Conservation (phyloP, 2,113 vertebrate species). For the Salvator merianae region DNA sequence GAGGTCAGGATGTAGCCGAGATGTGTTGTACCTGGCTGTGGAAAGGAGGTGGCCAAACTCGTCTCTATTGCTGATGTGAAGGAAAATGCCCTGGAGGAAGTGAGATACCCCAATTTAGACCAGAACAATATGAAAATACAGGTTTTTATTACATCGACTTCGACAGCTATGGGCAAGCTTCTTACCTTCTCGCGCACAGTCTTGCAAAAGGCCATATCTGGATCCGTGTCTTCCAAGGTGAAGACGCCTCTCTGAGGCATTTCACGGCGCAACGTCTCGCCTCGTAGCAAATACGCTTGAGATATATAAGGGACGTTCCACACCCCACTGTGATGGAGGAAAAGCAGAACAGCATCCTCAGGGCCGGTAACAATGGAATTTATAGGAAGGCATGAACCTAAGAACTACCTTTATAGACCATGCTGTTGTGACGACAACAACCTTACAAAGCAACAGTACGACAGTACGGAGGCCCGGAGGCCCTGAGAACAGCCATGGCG, state of each 20-base stretch:
- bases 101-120: neutral
- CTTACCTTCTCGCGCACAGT: conserved; percentile 75
- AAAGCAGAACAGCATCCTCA: neutral
- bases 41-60: conserved; percentile 80
- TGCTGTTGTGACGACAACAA: too few species aligned
- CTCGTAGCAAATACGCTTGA: conserved; percentile 75
- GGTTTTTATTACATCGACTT: neutral
- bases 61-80: conserved; percentile 79
- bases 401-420: neutral
- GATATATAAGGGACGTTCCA: conserved; percentile 85
- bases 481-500: too few species aligned
- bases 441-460: too few species aligned
- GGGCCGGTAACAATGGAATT: neutral
- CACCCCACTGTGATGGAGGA: conserved; percentile 65
- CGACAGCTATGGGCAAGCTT: too few species aligned
- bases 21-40: conserved; percentile 73
- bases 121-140: too few species aligned
- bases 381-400: neutral
- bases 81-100: conserved; percentile 75
- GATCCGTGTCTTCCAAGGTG: conserved; percentile 67
- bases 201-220: conserved; percentile 82
- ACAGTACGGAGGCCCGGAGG: too few species aligned
- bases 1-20: conserved; percentile 77
- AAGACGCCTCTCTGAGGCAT: conserved; percentile 71
- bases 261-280: conserved; percentile 67